A percentile compares a stretch with the other conserved stretches of the same genome.
These are phyloP conservation scores for Phortica magna DNA, from an alignment of 2,888 invertebrate species.

Conservation along the genomic window DNA sequence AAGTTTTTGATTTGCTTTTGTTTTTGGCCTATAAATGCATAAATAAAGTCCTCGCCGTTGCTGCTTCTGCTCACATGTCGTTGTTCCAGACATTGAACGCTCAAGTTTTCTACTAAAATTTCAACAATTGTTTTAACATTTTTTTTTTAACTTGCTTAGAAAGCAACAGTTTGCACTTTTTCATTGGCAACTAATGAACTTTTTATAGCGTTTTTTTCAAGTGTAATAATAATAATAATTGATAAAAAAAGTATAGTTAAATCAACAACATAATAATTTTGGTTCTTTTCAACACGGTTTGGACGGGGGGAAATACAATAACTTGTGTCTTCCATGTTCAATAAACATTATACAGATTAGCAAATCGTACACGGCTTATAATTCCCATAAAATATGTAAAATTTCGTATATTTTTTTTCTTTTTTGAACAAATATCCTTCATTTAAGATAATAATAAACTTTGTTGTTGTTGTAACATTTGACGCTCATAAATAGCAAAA, in stretches of 20 bases:
- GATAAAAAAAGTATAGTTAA: no score
- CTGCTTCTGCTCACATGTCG: no score
- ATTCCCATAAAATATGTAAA: conserved; percentile 5
- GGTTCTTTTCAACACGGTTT: neutral
- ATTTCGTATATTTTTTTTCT: conserved; percentile 33
- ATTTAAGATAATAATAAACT: conserved; percentile 13
- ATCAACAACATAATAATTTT: neutral
- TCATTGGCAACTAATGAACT: conserved; percentile 8
- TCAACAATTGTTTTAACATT: neutral
- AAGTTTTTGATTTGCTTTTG: neutral
- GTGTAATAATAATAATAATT: neutral
- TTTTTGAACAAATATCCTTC: conserved; percentile 26
- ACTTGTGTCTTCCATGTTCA: neutral
- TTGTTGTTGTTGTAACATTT: conserved; percentile 25
- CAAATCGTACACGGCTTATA: neutral
- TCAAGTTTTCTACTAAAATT: no score
- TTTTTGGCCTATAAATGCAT: conserved; percentile 21
- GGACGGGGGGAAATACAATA: neutral
- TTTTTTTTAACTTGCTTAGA: neutral
- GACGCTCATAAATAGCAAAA: conserved; percentile 57
- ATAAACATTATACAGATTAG: neutral
- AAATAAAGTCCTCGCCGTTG: conserved; percentile 1
- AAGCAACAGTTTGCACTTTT: neutral
- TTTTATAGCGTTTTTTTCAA: neutral
- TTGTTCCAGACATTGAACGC: no score